phyloP scores from a whole-genome alignment of 1,140 invertebrate genomes.

The Cyrtorhinus lividipennis region DNA sequence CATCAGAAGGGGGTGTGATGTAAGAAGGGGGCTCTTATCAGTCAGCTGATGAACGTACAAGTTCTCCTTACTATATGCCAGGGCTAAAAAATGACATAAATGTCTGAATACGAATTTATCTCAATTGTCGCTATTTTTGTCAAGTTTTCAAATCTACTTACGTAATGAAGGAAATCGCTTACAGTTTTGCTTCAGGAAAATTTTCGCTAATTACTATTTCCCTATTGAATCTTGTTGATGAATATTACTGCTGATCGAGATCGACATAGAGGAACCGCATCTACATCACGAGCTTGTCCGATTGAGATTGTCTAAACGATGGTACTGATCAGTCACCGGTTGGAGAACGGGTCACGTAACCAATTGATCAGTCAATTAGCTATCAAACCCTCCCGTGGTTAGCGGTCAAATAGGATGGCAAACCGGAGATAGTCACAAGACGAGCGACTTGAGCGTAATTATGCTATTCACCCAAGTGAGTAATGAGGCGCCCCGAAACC shows the following conservation, averaged over 20 bases:
- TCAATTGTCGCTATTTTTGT: too few species aligned
- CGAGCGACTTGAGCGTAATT: slow-evolving; percentile 9
- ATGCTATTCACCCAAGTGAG: slow-evolving; percentile 2
- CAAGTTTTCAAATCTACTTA: too few species aligned
- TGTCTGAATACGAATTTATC: too few species aligned
- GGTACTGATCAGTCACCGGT: background rate
- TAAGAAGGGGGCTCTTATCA: too few species aligned
- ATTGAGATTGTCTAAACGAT: too few species aligned
- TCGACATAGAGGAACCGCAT: background rate
- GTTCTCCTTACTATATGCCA: too few species aligned
- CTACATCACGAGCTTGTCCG: background rate
- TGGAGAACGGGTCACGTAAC: background rate
- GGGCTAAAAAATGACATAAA: too few species aligned
- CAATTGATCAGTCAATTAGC: background rate
- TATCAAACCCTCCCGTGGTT: background rate
- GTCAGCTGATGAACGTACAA: too few species aligned
- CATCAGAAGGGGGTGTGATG: too few species aligned
- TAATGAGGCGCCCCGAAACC: slow-evolving; percentile 10
- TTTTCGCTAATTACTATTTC: background rate
- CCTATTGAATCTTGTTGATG: background rate
- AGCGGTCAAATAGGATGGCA: background rate
- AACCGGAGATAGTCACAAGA: background rate
- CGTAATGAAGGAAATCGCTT: too few species aligned
- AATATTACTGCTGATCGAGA: background rate
- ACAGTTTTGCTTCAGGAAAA: background rate